Evolutionary conservation across 2,888 invertebrate species (phyloP).

Genomic region (Hoplodrina ambigua): DNA sequence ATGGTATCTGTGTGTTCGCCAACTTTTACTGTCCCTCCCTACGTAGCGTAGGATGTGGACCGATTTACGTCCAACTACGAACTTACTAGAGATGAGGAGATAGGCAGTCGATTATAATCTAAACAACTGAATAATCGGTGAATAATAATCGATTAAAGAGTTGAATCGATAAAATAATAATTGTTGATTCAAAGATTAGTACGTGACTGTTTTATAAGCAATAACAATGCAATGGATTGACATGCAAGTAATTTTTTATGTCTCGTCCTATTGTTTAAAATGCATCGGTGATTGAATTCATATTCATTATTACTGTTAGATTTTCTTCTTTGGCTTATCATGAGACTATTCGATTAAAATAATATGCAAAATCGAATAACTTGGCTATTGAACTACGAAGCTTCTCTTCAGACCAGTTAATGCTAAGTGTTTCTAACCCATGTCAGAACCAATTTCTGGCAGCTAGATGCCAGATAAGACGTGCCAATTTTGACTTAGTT

Average conservation of each 20-base stretch:
- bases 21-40: conserved; percentile 54
- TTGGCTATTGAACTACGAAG: not conserved
- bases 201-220: conserved; percentile 30
- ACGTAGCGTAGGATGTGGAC: conserved; percentile 42
- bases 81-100: conserved; percentile 63
- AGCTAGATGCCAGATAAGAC: conserved; percentile 75
- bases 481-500: conserved; percentile 80
- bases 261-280: conserved; percentile 11
- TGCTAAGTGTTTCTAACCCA: conserved; percentile 66
- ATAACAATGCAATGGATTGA: conserved; percentile 27
- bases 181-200: conserved; percentile 26
- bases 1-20: conserved; percentile 48
- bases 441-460: conserved; percentile 78
- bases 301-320: not conserved
- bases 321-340: not conserved
- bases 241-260: conserved; percentile 28
- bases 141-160: conserved; percentile 11
- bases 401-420: conserved; percentile 13
- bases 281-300: conserved; percentile 15
- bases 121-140: conserved; percentile 22
- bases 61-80: conserved; percentile 65
- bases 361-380: not conserved
- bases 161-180: conserved; percentile 12
- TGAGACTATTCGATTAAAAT: not conserved
- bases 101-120: conserved; percentile 29